These are phyloP conservation scores for Scyliorhinus canicula DNA, from an alignment of 2,797 vertebrate species.

Conservation along the genomic window DNA sequence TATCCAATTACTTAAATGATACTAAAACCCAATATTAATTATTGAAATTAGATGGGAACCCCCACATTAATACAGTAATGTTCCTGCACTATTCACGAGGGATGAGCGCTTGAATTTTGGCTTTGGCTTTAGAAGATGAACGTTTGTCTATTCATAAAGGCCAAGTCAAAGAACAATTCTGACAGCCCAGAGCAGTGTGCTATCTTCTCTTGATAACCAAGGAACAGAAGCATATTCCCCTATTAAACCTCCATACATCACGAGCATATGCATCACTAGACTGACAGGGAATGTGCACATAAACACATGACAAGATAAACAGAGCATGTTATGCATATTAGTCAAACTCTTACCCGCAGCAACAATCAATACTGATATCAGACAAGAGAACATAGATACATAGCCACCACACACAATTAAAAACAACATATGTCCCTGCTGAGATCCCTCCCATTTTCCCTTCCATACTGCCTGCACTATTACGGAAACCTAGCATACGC, in stretches of 20 bases:
- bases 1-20: not conserved
- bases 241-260: not conserved
- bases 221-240: not conserved
- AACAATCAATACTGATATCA: not conserved
- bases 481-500: not conserved
- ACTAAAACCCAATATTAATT: not conserved
- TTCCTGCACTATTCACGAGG: slow-evolving; percentile 37
- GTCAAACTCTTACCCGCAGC: not conserved
- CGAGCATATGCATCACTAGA: not conserved
- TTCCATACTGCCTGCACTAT: not conserved
- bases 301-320: not conserved
- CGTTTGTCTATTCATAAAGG: not conserved
- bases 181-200: not conserved
- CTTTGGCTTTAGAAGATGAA: slow-evolving; percentile 9
- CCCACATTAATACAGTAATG: slow-evolving; percentile 24
- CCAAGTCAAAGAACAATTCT: not conserved
- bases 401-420: no score
- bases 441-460: not conserved
- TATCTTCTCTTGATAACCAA: not conserved
- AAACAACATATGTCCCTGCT: not conserved
- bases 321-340: not conserved
- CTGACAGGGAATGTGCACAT: not conserved
- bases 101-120: slow-evolving; percentile 27
- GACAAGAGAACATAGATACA: not conserved
- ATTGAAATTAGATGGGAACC: not conserved